phyloP scores from a whole-genome alignment of 2,113 vertebrate species.

The Glareola pratincola region DNA sequence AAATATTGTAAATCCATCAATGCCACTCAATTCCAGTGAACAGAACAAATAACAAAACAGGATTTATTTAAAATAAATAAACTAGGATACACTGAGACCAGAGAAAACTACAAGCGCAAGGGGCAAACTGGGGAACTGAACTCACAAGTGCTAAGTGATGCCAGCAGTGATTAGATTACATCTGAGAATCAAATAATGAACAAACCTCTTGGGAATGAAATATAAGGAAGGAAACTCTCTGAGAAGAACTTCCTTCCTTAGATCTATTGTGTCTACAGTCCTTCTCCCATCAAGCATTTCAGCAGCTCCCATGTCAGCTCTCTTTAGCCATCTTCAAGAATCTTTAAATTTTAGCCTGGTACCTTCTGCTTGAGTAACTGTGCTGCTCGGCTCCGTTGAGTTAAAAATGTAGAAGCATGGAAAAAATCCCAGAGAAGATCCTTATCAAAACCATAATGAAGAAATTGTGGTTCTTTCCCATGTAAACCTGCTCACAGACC shows the following conservation, averaged over 20 bases:
- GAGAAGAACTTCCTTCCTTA: background rate
- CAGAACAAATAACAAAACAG: background rate
- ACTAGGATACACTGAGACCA: background rate
- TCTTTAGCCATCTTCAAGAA: background rate
- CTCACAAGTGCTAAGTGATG: background rate
- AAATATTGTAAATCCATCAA: background rate
- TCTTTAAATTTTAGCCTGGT: background rate
- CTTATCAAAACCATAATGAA: background rate
- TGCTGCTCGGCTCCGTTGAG: background rate
- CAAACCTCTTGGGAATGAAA: conserved; percentile 4
- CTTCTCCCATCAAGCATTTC: background rate
- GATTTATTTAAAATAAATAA: conserved; percentile 14
- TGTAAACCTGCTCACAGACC: background rate
- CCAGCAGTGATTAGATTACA: background rate
- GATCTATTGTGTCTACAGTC: background rate
- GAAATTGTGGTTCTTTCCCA: background rate
- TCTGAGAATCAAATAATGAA: conserved; percentile 3
- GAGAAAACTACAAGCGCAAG: background rate
- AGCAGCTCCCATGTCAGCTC: background rate
- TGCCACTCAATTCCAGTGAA: background rate
- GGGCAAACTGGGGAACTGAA: background rate
- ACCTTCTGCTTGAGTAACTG: background rate
- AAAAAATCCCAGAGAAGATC: background rate
- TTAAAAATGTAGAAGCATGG: background rate
- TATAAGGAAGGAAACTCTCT: background rate